These are phyloP conservation scores for Saccostrea cuccullata DNA, from an alignment of 1,140 invertebrate species.

Conservation along the genomic window DNA sequence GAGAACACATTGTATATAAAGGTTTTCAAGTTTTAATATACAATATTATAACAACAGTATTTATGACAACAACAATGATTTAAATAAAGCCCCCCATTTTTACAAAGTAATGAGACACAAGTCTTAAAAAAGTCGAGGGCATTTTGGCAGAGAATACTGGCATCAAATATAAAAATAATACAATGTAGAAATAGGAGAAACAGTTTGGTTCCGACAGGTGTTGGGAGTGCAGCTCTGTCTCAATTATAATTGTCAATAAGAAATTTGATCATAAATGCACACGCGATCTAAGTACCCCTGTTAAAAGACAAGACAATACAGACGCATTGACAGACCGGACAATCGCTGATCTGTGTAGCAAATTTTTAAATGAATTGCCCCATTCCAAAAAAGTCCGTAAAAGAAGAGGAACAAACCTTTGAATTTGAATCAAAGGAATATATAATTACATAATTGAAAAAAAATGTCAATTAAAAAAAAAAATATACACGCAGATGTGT, in stretches of 20 bases:
- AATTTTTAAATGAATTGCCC: background rate
- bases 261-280: conserved; percentile 21
- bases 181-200: conserved; percentile 2
- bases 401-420: background rate
- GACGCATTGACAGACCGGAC: background rate
- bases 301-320: background rate
- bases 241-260: background rate
- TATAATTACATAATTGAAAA: background rate
- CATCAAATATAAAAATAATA: conserved; percentile 31
- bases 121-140: background rate
- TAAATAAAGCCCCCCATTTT: conserved; percentile 7
- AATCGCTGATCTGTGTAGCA: background rate
- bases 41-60: conserved; percentile 19
- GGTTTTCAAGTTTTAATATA: conserved; percentile 15
- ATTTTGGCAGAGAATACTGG: conserved; percentile 33
- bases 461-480: background rate
- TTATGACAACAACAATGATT: conserved; percentile 20
- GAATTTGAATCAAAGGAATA: conserved; percentile 24
- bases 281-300: background rate
- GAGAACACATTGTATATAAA: background rate
- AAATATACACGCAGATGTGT: background rate
- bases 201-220: conserved; percentile 1
- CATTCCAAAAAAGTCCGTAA: background rate
- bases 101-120: background rate
- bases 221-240: conserved; percentile 21